A percentile compares a stretch with the other conserved stretches of the same genome.
Conservation (phyloP, 1,140 invertebrate genomes). For the Drosophila simulans region DNA sequence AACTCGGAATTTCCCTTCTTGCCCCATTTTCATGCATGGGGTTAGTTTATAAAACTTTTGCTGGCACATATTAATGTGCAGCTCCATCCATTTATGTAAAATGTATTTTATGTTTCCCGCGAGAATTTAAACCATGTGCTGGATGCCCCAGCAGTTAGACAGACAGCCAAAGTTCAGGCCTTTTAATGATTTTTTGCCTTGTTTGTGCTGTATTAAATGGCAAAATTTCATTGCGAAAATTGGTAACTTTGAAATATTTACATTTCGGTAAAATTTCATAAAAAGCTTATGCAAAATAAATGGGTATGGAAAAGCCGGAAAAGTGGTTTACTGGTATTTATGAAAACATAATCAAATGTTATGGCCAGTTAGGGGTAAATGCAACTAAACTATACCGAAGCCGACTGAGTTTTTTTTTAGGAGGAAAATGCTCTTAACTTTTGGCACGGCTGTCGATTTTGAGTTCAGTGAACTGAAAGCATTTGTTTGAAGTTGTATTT, state of each 20-base stretch:
- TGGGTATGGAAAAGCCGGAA: conserved; percentile 25
- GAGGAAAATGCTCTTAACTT: conserved; percentile 25
- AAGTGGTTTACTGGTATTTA: conserved; percentile 48
- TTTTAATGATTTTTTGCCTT: neutral
- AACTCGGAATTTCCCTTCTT: neutral
- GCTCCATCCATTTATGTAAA: conserved; percentile 73
- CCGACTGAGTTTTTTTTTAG: conserved; percentile 3
- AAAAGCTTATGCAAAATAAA: conserved; percentile 53
- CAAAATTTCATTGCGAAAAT: conserved; percentile 62
- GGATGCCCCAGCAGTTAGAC: conserved; percentile 39
- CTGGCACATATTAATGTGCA: conserved; percentile 69
- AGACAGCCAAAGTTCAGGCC: conserved; percentile 29
- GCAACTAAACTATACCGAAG: conserved; percentile 6
- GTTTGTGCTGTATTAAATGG: conserved; percentile 54
- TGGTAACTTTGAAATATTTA: conserved; percentile 51
- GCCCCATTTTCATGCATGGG: conserved; percentile 1
- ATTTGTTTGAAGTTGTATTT: neutral
- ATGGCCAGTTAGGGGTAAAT: conserved; percentile 37
- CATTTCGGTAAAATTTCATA: conserved; percentile 53
- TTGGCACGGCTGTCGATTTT: conserved; percentile 12
- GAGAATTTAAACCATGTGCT: conserved; percentile 51
- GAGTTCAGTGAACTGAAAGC: conserved; percentile 30
- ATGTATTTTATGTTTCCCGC: conserved; percentile 76
- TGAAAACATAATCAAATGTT: conserved; percentile 66
- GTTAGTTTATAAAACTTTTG: conserved; percentile 56